Evolutionary conservation across 2,888 invertebrate species (phyloP).

Genomic region (Chloroclystis v-ata): DNA sequence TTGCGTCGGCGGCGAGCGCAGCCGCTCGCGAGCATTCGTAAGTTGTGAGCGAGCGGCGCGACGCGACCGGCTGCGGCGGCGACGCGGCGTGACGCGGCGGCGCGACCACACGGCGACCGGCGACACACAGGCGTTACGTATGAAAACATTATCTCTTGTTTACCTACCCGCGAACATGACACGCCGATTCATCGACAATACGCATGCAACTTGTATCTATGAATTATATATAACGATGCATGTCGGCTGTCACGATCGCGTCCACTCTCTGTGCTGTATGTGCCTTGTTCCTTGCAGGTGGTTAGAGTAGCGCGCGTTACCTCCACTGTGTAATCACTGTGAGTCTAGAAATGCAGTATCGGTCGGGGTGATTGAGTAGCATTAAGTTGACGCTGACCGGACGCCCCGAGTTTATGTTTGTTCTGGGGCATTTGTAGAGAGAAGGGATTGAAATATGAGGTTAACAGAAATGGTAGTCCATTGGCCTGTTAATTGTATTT

Average conservation of each 20-base stretch:
- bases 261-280: constrained; percentile 8
- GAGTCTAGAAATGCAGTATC: constrained; percentile 5
- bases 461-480: too few species aligned
- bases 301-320: constrained; percentile 9
- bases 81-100: background rate
- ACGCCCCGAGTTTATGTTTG: too few species aligned
- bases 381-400: background rate
- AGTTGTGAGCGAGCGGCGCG: constrained; percentile 46
- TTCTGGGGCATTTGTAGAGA: too few species aligned
- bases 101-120: constrained; percentile 1
- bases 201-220: too few species aligned
- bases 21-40: constrained; percentile 48
- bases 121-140: constrained; percentile 5
- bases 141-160: constrained; percentile 13
- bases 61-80: constrained; percentile 5
- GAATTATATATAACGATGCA: too few species aligned
- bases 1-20: constrained; percentile 33
- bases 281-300: constrained; percentile 13
- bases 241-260: constrained; percentile 16
- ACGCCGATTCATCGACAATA: too few species aligned
- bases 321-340: constrained; percentile 10
- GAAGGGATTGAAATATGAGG: too few species aligned
- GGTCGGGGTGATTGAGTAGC: background rate
- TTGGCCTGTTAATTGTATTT: too few species aligned
- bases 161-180: background rate